A percentile compares a stretch with the other conserved stretches of the same genome.
Conservation (phyloP, 1,140 invertebrate species). For the Drosophila ananassae region DNA sequence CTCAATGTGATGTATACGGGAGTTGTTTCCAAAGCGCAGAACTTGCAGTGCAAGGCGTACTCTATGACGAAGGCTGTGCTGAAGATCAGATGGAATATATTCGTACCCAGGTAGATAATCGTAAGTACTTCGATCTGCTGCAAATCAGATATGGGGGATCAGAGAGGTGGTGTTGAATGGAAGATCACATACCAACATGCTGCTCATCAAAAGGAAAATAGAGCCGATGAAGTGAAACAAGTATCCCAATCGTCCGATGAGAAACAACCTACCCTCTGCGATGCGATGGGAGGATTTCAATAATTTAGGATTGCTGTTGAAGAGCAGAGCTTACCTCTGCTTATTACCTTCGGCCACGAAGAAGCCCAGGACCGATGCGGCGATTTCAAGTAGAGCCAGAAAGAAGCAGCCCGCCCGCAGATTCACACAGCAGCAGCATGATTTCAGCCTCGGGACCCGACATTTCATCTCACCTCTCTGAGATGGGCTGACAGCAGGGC, state of each 20-base stretch:
- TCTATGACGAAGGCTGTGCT: conserved; percentile 17
- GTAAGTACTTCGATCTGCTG: conserved; percentile 34
- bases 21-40: conserved; percentile 9
- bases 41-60: conserved; percentile 3
- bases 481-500: conserved; percentile 20
- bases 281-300: background rate
- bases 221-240: conserved; percentile 46
- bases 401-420: conserved; percentile 26
- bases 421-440: conserved; percentile 30
- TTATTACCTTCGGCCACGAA: conserved; percentile 40
- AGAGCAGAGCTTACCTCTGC: conserved; percentile 6
- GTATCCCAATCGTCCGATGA: conserved; percentile 23
- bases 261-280: background rate
- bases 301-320: background rate
- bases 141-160: conserved; percentile 26
- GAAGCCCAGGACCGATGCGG: conserved; percentile 25
- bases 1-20: conserved; percentile 5
- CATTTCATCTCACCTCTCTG: conserved; percentile 41
- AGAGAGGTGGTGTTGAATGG: background rate
- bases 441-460: conserved; percentile 26
- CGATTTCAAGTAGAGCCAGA: conserved; percentile 19
- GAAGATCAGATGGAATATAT: conserved; percentile 24
- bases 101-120: conserved; percentile 17
- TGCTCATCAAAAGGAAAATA: conserved; percentile 31
- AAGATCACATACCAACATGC: conserved; percentile 21